Base-by-base conservation (phyloP, 2,888 invertebrate genomes). In the Agriopis leucophaearia region DNA sequence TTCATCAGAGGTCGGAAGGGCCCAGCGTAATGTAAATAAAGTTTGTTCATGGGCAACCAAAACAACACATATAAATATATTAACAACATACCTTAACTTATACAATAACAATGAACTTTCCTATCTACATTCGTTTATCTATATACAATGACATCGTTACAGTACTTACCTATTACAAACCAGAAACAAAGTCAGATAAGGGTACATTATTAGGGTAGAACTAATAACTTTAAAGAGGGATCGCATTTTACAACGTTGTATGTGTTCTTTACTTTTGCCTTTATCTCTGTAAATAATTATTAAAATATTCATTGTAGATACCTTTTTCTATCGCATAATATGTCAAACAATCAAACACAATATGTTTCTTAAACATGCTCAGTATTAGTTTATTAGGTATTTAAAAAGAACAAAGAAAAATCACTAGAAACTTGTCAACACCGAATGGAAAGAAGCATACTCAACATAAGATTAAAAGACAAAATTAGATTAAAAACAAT, bases 81-180 rank as follows among this genome's bases (percentile, higher is more conserved):
- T n/a, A 50, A 16, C 52, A 52, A 64, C 63, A 64, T 48, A 36
- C 5, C 12, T 59, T 50, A 61, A 50, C 48, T 72, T 70, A 66
- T 68, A 57, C 56, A 63, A 68, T 73, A 66, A 73, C 70, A 70
- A 54, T 73, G 54, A 73, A 69, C 50, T 69, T 66, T 15, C 65
- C 72, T 74, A 75, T 74, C 73, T 75, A 69, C 62, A 67, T 75
- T 71, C 16, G 56, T 72, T 69, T 71, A 73, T 72, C 71, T 75
- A 71, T 70, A 48, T 73, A 71, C 71, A 72, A 27, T 63, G 7
- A 45, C 52, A n/a, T 48, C 62, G 64, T 62, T 42, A 59, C 18
- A n/a, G 66, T 48, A 54, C 48, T 69, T 59, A 68, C 35, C 27
- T 59, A 48, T 58, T 50, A 64, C 40, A 58, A 58, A 51, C 51